Evolutionary conservation across 2,797 vertebrate species (phyloP), one percentile per base, ranked within the genome.

Genomic region (Siniperca obscura): DNA sequence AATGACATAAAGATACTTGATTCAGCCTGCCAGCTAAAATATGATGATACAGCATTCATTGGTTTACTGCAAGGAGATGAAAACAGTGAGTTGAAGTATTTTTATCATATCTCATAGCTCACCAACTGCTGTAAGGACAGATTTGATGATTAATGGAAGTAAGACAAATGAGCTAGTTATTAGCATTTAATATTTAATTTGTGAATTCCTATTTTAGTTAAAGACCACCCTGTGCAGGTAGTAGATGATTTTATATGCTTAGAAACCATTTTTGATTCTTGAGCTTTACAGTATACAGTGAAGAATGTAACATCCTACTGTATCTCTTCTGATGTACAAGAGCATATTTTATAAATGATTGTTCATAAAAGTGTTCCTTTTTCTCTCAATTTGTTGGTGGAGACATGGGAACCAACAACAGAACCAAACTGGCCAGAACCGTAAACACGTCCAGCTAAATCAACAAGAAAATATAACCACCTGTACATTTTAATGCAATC

Each of bases 31-130:
- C 11, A 25, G 11, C 56, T 36, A 13, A 13, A 44, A 36, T n/a
- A 57, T 19, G 1, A 65, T 5, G 1, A 56, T 30, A 22, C 27
- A 74, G 38, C 22, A 38, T 30, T 64, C 11, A 52, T n/a, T 30
- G 19, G 5, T 53, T 68, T 21, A 60, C 53, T 69, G 36, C 12
- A 17, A 50, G n/a, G 38, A 56, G n/a, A 52, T 56, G 42, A 56
- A 75, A 75, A 62, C 27, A 50, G n/a, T 22, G 48, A 71, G 12
- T 27, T 21, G 3, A 60, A 73, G 19, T 79, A 46, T 56, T 56
- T 75, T 50, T 2, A 22, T 64, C 13, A 36, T 40, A 38, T 30
- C 4, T 42, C 44, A 17, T 5, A 30, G 21, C 46, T 74, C 22
- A 4, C 13, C 11, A 21, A 5, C 38, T 9, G 19, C 8, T 19